Percentiles rank a stretch among this genome's conserved stretches.
Evolutionary conservation across 2,797 vertebrate genomes (phyloP).

Genomic region (Choloepus didactylus): DNA sequence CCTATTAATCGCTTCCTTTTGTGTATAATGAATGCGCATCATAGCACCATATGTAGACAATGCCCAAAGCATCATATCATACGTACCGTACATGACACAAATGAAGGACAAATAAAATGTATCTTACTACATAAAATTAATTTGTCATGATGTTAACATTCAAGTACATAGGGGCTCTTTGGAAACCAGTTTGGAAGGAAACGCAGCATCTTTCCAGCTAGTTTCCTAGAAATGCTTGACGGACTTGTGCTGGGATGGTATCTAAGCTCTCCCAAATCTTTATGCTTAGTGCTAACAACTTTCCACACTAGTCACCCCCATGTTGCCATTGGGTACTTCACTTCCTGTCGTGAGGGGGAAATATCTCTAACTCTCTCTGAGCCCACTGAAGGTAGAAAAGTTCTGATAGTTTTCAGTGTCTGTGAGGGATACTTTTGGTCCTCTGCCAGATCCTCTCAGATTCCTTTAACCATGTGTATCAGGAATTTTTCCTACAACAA

Average conservation of each 20-base stretch:
- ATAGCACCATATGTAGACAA: constrained; percentile 21
- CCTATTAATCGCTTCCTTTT: not conserved
- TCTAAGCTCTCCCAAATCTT: not conserved
- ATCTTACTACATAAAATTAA: not conserved
- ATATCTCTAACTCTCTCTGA: not conserved
- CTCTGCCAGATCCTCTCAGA: not conserved
- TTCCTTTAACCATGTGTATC: not conserved
- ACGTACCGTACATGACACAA: not conserved
- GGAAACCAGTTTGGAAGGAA: not conserved
- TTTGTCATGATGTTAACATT: constrained; percentile 31
- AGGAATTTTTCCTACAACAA: not conserved
- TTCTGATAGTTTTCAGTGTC: not conserved
- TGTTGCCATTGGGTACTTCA: not conserved
- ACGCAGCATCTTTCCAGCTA: not conserved
- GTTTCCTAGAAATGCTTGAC: constrained; percentile 47
- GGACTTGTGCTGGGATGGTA: not conserved
- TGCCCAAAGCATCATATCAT: not conserved
- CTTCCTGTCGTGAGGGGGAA: not conserved
- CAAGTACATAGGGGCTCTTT: constrained; percentile 21
- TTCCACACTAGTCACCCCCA: not conserved
- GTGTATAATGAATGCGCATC: not conserved
- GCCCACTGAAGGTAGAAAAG: not conserved
- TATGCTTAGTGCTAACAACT: not conserved
- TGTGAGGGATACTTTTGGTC: not conserved
- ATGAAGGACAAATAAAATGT: not conserved